A percentile compares a stretch with the other conserved stretches of the same genome.
phyloP scores from a whole-genome alignment of 2,113 vertebrate species.

The Psilopsiagon aurifrons region DNA sequence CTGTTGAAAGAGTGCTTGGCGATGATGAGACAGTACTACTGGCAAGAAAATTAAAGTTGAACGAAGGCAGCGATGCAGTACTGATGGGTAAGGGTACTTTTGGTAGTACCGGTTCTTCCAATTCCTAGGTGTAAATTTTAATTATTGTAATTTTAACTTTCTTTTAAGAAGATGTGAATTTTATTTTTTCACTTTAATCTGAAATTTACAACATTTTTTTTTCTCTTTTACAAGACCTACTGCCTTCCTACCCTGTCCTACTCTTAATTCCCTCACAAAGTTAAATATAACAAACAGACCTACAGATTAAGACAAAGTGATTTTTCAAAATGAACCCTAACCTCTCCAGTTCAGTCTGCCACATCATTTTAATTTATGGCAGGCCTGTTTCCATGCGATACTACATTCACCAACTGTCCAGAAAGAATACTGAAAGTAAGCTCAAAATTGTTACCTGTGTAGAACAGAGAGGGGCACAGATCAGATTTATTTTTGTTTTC shows the following conservation, averaged over 20 bases:
- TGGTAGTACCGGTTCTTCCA: conserved; percentile 82
- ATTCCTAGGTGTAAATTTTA: conserved; percentile 69
- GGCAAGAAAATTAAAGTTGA: conserved; percentile 82
- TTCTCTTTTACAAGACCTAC: background rate
- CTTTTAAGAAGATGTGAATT: background rate
- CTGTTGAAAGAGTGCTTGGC: conserved; percentile 53
- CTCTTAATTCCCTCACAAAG: background rate
- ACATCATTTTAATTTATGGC: background rate
- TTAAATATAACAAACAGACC: background rate
- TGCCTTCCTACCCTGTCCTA: background rate
- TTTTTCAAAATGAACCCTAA: background rate
- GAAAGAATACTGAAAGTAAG: background rate
- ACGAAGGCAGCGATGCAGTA: conserved; percentile 82
- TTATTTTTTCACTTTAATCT: background rate
- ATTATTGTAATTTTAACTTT: background rate
- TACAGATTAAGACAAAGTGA: background rate
- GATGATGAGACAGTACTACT: conserved; percentile 59
- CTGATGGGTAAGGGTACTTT: conserved; percentile 87
- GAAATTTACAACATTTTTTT: background rate
- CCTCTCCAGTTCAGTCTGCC: background rate
- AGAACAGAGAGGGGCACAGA: background rate
- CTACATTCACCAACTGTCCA: background rate
- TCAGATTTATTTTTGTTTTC: background rate
- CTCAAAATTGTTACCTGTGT: background rate
- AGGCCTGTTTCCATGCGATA: background rate